phyloP scores from a whole-genome alignment of 2,797 vertebrate genomes.

The Pterois miles region DNA sequence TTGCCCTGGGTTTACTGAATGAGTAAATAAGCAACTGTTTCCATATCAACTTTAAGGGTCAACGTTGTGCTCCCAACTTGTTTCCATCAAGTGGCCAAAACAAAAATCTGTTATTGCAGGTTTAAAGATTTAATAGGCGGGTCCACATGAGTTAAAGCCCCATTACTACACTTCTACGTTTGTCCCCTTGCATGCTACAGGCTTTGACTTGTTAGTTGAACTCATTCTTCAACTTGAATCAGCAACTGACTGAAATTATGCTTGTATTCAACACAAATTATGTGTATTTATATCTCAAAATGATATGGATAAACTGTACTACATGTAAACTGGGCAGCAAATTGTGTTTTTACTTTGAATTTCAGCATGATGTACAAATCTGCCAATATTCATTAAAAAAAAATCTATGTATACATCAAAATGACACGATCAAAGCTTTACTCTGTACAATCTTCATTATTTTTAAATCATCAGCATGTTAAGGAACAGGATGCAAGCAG shows the following conservation, averaged over 20 bases:
- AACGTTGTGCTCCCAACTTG: not conserved
- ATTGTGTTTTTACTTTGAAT: not conserved
- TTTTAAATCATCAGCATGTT: constrained; percentile 56
- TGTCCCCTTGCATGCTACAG: not conserved
- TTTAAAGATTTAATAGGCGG: not conserved
- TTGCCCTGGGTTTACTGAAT: not conserved
- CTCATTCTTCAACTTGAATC: not conserved
- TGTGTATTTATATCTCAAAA: not conserved
- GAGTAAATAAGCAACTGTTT: not conserved
- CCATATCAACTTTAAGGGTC: not conserved
- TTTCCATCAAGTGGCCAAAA: not conserved
- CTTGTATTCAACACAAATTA: not conserved
- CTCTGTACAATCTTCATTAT: constrained; percentile 38
- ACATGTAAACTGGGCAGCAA: not conserved
- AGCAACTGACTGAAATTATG: not conserved
- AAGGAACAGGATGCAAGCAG: constrained; percentile 48
- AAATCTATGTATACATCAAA: not conserved
- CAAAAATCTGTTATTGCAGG: not conserved
- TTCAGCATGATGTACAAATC: not conserved
- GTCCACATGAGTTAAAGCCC: not conserved
- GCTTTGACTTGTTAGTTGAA: not conserved
- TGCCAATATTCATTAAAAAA: constrained; percentile 8
- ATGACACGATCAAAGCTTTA: constrained; percentile 1
- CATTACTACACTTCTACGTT: not conserved
- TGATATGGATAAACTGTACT: not conserved